Percentiles rank a stretch among this genome's conserved stretches.
phyloP scores from a whole-genome alignment of 35 echinoderm and acorn worm genomes.

The Nesometra sesokonis region DNA sequence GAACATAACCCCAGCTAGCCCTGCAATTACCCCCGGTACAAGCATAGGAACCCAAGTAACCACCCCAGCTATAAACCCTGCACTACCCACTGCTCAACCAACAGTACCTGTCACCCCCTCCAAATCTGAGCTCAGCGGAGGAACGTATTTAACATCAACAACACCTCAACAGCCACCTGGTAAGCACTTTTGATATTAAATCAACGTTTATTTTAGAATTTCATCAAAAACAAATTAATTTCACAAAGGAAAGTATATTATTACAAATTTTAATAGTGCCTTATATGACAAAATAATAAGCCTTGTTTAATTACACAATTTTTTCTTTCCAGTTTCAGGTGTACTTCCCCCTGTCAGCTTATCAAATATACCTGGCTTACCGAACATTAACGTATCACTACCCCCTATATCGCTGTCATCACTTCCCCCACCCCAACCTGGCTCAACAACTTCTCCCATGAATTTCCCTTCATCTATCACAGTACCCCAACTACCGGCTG shows the following conservation, averaged over 20 bases:
- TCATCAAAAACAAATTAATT: no score
- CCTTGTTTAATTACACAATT: background rate
- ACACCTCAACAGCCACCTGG: background rate
- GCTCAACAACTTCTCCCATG: constrained; percentile 33
- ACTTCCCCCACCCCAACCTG: constrained; percentile 35
- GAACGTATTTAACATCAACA: background rate
- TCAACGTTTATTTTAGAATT: no score
- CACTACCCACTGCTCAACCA: constrained; percentile 22
- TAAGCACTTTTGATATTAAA: no score
- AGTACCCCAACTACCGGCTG: constrained; percentile 87
- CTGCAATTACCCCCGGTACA: constrained; percentile 8
- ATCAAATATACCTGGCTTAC: constrained; percentile 80
- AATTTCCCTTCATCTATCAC: constrained; percentile 62
- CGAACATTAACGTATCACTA: constrained; percentile 65
- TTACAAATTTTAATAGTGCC: no score
- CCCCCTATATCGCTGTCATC: constrained; percentile 47
- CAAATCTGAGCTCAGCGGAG: background rate
- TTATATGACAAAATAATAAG: background rate
- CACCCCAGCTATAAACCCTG: constrained; percentile 27
- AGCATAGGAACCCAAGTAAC: background rate
- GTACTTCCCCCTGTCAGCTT: constrained; percentile 81
- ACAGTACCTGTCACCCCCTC: constrained; percentile 36
- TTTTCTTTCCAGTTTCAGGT: constrained; percentile 25
- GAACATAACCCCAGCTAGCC: constrained; percentile 7
- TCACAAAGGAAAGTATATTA: background rate